Percentiles rank a stretch among this genome's conserved stretches.
phyloP scores from a whole-genome alignment of 2,888 invertebrate genomes.

The Stenchaetothrips biformis region DNA sequence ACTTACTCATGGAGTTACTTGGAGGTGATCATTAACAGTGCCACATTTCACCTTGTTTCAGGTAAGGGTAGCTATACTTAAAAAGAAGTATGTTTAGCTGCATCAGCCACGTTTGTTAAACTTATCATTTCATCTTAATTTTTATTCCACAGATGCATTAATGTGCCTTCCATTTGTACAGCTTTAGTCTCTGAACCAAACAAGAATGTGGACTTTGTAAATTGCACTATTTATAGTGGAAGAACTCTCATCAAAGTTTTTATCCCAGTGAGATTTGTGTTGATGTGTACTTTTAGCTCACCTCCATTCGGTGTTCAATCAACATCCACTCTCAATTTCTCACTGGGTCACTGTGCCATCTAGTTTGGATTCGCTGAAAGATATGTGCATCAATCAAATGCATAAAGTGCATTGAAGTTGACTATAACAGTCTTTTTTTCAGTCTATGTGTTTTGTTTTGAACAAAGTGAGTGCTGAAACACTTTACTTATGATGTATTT shows the following conservation, averaged over 20 bases:
- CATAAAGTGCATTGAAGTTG: not conserved
- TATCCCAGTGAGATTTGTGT: not conserved
- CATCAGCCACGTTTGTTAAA: not conserved
- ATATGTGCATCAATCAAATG: not conserved
- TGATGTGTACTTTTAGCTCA: too few relatives aligned
- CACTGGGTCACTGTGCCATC: slow-evolving; percentile 13
- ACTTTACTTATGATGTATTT: too few relatives aligned
- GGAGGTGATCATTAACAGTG: slow-evolving; percentile 74
- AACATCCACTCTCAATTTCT: not conserved
- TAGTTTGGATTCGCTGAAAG: slow-evolving; percentile 10
- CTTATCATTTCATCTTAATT: not conserved
- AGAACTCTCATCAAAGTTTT: too few relatives aligned
- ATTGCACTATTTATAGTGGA: too few relatives aligned
- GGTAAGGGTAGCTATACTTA: not conserved
- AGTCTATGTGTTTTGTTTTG: not conserved
- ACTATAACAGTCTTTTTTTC: not conserved
- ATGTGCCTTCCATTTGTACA: slow-evolving; percentile 21
- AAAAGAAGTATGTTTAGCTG: not conserved
- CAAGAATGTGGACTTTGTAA: not conserved
- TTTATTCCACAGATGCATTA: not conserved
- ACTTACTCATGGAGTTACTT: slow-evolving; percentile 90
- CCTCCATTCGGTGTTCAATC: too few relatives aligned
- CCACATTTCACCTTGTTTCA: slow-evolving; percentile 7
- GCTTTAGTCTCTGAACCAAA: slow-evolving; percentile 1
- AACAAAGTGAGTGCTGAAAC: too few relatives aligned